Evolutionary conservation across 37 sponge, comb jelly and placozoan genomes (phyloP).

Genomic region (Aphrocallistes beatrix): DNA sequence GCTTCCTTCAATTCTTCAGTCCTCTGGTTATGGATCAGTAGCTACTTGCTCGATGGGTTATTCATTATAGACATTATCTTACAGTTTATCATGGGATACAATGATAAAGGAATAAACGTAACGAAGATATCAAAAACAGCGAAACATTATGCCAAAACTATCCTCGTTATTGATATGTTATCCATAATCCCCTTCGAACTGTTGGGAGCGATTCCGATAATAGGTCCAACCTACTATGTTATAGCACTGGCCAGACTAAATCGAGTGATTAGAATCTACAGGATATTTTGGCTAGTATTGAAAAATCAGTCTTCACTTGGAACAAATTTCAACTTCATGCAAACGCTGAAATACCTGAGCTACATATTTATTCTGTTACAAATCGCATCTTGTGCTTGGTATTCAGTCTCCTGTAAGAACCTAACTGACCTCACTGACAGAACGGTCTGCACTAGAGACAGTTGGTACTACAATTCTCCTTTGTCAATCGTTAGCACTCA

Average conservation of each 20-base stretch:
- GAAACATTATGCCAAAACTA: not conserved
- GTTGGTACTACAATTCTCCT: not conserved
- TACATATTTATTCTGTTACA: conserved; percentile 10
- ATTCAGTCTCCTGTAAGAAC: not conserved
- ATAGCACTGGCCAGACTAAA: not conserved
- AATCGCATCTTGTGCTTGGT: not conserved
- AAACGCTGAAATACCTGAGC: not conserved
- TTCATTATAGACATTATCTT: conserved; percentile 41
- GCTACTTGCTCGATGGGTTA: conserved; percentile 46
- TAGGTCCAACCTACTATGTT: conserved; percentile 3
- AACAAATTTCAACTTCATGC: not conserved
- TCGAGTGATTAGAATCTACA: not conserved
- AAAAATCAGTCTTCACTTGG: conserved; percentile 6
- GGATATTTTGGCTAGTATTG: conserved; percentile 6
- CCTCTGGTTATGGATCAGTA: conserved; percentile 32
- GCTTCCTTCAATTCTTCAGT: conserved; percentile 36
- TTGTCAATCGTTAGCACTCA: not conserved
- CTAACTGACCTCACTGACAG: not conserved
- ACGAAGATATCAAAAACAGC: not conserved
- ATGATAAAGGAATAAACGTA: not conserved
- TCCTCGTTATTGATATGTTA: not conserved
- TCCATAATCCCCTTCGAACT: not conserved
- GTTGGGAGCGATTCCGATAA: not conserved
- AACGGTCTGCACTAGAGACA: not conserved
- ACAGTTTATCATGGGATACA: conserved; percentile 11